These are phyloP conservation scores for Brachionus sp. DNA, from an alignment of 1,140 invertebrate species.

Conservation along the genomic window DNA sequence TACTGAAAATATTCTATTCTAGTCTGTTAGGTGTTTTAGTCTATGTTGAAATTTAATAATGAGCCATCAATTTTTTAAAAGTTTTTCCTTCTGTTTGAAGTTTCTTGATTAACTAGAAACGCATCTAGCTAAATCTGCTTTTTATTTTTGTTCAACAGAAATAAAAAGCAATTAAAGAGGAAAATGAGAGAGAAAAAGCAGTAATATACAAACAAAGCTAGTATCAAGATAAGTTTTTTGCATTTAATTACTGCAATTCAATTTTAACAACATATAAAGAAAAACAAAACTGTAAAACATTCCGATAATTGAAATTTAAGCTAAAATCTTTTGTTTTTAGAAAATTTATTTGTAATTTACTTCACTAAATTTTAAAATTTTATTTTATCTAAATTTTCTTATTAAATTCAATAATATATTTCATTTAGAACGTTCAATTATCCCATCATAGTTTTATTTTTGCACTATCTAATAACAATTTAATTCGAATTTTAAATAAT, in stretches of 20 bases:
- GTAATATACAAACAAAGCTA: neutral
- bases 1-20: neutral
- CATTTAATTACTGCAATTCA: neutral
- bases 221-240: constrained; percentile 36
- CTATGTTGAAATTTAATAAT: neutral
- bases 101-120: neutral
- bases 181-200: neutral
- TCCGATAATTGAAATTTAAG: neutral
- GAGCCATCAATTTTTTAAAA: neutral
- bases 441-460: no score
- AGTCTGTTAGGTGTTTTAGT: neutral
- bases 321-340: neutral
- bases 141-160: neutral
- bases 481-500: no score
- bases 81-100: neutral
- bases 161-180: neutral
- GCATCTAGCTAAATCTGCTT: neutral
- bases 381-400: no score
- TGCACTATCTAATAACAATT: no score
- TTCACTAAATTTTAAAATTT: no score
- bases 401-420: no score
- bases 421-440: no score
- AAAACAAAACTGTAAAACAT: neutral
- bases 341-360: neutral
- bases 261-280: constrained; percentile 4